Conservation (phyloP, 2,113 vertebrate species). For the Mus spicilegus region DNA sequence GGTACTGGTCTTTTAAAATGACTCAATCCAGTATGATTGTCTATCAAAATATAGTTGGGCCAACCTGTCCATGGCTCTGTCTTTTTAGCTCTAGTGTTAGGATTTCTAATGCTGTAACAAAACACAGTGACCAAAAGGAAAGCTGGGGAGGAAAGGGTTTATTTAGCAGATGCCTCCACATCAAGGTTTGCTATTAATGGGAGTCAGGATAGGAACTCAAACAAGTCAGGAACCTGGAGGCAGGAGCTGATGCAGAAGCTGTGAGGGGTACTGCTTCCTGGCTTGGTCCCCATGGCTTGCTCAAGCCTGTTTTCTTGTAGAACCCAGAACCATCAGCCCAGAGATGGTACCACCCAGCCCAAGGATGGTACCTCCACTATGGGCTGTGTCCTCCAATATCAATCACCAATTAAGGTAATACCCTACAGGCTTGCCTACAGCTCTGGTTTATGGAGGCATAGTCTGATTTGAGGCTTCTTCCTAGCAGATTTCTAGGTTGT, state of each 20-base stretch:
- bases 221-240: neutral
- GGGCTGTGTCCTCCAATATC: neutral
- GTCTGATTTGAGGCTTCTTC: neutral
- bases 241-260: neutral
- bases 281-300: neutral
- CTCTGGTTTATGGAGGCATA: neutral
- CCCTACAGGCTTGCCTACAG: neutral
- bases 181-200: neutral
- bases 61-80: neutral
- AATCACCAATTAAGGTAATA: neutral
- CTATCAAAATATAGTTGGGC: neutral
- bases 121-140: neutral
- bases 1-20: slow-evolving; percentile 11
- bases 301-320: neutral
- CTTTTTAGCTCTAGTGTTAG: neutral
- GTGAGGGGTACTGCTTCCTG: no score
- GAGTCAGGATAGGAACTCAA: neutral
- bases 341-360: neutral
- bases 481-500: neutral
- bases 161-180: neutral
- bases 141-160: neutral
- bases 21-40: neutral
- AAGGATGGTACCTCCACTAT: neutral
- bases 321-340: neutral
- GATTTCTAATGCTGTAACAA: neutral